Conservation (phyloP, 1,140 invertebrate species). For the Pseudachorutes palmiensis region DNA sequence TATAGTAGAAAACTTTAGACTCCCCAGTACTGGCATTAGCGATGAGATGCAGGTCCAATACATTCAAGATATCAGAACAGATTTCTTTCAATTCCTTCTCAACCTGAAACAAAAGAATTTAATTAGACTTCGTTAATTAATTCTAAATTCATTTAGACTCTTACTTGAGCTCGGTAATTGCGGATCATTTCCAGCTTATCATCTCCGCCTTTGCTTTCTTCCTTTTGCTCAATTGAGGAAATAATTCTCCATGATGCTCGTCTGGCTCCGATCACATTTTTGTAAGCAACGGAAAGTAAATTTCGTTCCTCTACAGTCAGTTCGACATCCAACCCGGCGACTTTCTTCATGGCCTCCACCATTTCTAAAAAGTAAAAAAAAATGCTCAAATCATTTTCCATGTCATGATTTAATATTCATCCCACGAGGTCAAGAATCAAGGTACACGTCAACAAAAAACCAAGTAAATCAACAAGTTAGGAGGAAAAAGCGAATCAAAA, state of each 20-base stretch:
- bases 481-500: too few species aligned
- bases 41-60: slow-evolving; percentile 88
- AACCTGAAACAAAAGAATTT: slow-evolving; percentile 50
- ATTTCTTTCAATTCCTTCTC: slow-evolving; percentile 94
- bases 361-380: slow-evolving; percentile 51
- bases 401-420: too few species aligned
- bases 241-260: slow-evolving; percentile 96
- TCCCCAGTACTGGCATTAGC: slow-evolving; percentile 82
- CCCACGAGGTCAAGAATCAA: too few species aligned
- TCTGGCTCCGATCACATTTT: slow-evolving; percentile 66
- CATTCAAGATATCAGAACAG: slow-evolving; percentile 88
- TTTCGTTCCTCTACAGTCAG: slow-evolving; percentile 53
- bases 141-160: too few species aligned
- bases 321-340: slow-evolving; percentile 54
- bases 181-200: slow-evolving; percentile 88
- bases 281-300: slow-evolving; percentile 58
- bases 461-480: too few species aligned
- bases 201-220: slow-evolving; percentile 66
- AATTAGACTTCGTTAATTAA: slow-evolving; percentile 10
- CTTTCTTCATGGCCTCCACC: slow-evolving; percentile 64
- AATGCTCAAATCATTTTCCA: too few species aligned
- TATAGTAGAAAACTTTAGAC: slow-evolving; percentile 96
- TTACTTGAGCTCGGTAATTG: slow-evolving; percentile 75
- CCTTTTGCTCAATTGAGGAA: slow-evolving; percentile 91
- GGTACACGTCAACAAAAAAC: too few species aligned